phyloP scores from a whole-genome alignment of 2,888 invertebrate species.

The Andrena chrysosceles region DNA sequence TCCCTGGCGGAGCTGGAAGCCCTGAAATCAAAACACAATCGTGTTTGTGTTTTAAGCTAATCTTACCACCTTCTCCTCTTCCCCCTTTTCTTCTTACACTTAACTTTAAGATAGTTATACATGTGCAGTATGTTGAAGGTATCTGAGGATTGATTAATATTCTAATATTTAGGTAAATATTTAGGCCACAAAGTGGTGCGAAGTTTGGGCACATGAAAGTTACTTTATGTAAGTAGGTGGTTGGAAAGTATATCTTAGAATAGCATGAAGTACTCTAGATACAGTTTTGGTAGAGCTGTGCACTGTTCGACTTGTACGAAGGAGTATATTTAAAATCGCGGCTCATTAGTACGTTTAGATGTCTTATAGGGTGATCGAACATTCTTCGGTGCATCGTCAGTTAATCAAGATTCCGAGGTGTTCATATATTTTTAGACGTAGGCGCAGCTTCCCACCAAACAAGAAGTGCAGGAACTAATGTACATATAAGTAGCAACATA shows the following conservation, averaged over 20 bases:
- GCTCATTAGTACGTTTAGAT: no score
- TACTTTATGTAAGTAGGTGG: background rate
- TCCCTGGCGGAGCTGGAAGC: constrained; percentile 92
- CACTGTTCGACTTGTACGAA: no score
- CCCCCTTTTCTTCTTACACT: no score
- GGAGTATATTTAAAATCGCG: no score
- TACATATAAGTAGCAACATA: background rate
- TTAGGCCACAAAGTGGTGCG: no score
- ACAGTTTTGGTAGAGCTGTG: background rate
- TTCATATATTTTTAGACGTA: background rate
- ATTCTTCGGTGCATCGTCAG: background rate
- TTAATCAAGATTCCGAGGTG: background rate
- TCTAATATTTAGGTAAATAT: no score
- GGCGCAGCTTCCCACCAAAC: background rate
- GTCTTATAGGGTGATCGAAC: background rate
- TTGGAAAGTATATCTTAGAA: background rate
- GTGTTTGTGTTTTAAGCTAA: no score
- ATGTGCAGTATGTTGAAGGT: no score
- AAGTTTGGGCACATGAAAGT: no score
- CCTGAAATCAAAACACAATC: constrained; percentile 85
- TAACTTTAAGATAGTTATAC: no score
- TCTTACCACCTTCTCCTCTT: no score
- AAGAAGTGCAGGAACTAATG: background rate
- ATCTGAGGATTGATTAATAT: no score
- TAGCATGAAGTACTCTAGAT: background rate